phyloP scores from a whole-genome alignment of 2,797 vertebrate genomes.

The Sebastes itinus region DNA sequence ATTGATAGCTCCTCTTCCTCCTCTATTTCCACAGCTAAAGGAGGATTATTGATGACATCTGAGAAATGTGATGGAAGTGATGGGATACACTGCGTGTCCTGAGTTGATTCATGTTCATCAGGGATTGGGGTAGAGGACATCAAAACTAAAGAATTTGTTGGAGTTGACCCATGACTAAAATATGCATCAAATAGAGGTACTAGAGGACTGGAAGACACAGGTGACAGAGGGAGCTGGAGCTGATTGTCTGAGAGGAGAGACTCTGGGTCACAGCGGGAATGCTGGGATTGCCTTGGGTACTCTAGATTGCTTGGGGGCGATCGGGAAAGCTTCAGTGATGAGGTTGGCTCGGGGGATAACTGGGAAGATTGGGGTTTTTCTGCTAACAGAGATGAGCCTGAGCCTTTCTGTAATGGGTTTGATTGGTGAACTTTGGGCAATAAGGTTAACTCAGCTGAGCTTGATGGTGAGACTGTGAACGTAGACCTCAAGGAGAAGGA shows the following conservation, averaged over 20 bases:
- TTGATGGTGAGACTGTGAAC: constrained; percentile 50
- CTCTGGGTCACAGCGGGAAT: constrained; percentile 23
- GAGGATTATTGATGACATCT: not conserved
- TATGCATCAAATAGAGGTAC: not conserved
- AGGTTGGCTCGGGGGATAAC: constrained; percentile 31
- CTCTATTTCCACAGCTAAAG: not conserved
- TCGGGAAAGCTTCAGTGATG: constrained; percentile 30
- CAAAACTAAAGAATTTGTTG: not conserved
- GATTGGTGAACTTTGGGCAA: constrained; percentile 49
- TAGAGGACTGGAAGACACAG: not conserved
- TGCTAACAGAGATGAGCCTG: constrained; percentile 21
- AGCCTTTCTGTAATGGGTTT: constrained; percentile 19
- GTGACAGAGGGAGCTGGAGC: constrained; percentile 22
- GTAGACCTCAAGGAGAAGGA: constrained; percentile 53
- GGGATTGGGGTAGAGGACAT: not conserved
- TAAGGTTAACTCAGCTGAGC: constrained; percentile 37
- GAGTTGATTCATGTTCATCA: constrained; percentile 10
- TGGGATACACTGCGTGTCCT: not conserved
- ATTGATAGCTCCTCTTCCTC: constrained; percentile 18
- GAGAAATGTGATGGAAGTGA: not conserved
- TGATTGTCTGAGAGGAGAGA: constrained; percentile 31
- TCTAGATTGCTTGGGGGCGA: constrained; percentile 38
- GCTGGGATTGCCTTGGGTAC: constrained; percentile 43
- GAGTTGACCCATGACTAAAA: not conserved
- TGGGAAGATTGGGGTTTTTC: constrained; percentile 22